Evolutionary conservation across 2,888 invertebrate genomes (phyloP).

Genomic region (Noctuana brunneofusca): DNA sequence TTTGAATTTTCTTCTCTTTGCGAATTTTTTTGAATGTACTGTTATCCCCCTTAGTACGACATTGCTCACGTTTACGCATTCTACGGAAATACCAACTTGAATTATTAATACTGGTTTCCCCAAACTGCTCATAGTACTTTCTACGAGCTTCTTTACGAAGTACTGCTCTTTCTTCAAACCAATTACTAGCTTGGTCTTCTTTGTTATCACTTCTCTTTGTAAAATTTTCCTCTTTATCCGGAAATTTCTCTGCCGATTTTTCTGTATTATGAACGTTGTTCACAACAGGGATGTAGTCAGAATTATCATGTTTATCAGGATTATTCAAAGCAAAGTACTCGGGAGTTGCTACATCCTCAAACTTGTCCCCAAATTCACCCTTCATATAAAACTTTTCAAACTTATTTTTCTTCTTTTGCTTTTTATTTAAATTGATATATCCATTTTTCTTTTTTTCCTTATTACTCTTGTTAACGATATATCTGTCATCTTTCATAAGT

Average conservation of each 20-base stretch:
- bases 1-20: slow-evolving; percentile 67
- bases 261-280: slow-evolving; percentile 47
- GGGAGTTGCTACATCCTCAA: slow-evolving; percentile 57
- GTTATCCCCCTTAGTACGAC: slow-evolving; percentile 67
- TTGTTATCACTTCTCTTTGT: slow-evolving; percentile 34
- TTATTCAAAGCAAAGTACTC: slow-evolving; percentile 51
- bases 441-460: slow-evolving; percentile 66
- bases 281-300: slow-evolving; percentile 45
- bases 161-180: slow-evolving; percentile 67
- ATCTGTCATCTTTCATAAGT: slow-evolving; percentile 69
- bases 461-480: slow-evolving; percentile 58
- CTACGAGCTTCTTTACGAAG: slow-evolving; percentile 67
- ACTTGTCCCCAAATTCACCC: slow-evolving; percentile 66
- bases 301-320: slow-evolving; percentile 47
- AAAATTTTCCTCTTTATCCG: slow-evolving; percentile 45
- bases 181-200: slow-evolving; percentile 44
- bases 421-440: slow-evolving; percentile 65
- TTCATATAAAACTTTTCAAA: slow-evolving; percentile 77
- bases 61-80: slow-evolving; percentile 74
- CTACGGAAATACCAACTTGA: slow-evolving; percentile 77
- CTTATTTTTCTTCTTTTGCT: slow-evolving; percentile 70
- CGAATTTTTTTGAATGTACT: slow-evolving; percentile 60
- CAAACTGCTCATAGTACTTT: slow-evolving; percentile 63
- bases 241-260: slow-evolving; percentile 46
- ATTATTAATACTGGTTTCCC: slow-evolving; percentile 58